Evolutionary conservation across 1,140 invertebrate species (phyloP).

Genomic region (Scaptomyza hsui): DNA sequence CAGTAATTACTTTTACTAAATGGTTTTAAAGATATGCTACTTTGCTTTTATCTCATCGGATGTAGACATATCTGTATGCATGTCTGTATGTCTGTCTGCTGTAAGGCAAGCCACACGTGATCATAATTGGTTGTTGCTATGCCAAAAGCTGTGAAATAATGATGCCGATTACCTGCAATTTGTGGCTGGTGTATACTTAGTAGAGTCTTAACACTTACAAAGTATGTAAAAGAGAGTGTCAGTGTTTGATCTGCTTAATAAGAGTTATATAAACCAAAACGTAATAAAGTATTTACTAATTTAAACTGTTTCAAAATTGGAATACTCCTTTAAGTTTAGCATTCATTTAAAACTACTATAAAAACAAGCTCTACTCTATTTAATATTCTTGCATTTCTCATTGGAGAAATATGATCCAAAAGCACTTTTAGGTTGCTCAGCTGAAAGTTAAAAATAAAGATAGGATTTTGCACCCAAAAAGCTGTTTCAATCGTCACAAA

Average conservation of each 20-base stretch:
- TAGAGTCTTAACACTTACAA: background rate
- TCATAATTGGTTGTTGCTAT: constrained; percentile 49
- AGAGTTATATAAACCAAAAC: no score
- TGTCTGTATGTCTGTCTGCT: background rate
- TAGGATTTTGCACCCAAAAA: background rate
- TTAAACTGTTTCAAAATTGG: no score
- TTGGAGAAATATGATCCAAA: no score
- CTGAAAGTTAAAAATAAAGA: background rate
- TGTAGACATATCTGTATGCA: background rate
- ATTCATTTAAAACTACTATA: no score
- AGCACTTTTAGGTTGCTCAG: background rate
- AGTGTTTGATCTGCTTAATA: no score
- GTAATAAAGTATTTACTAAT: no score
- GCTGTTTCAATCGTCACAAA: background rate
- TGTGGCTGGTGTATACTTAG: constrained; percentile 6
- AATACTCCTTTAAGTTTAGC: no score
- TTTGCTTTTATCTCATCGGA: background rate
- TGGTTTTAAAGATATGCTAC: constrained; percentile 40
- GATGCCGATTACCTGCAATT: constrained; percentile 56
- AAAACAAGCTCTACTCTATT: no score
- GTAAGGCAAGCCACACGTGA: constrained; percentile 47
- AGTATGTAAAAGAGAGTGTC: background rate
- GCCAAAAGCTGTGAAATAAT: constrained; percentile 55
- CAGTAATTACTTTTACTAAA: constrained; percentile 73
- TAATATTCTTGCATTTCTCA: no score